Percentiles rank a stretch among this genome's conserved stretches.
phyloP scores from a whole-genome alignment of 2,113 vertebrate genomes.

The Perca flavescens region DNA sequence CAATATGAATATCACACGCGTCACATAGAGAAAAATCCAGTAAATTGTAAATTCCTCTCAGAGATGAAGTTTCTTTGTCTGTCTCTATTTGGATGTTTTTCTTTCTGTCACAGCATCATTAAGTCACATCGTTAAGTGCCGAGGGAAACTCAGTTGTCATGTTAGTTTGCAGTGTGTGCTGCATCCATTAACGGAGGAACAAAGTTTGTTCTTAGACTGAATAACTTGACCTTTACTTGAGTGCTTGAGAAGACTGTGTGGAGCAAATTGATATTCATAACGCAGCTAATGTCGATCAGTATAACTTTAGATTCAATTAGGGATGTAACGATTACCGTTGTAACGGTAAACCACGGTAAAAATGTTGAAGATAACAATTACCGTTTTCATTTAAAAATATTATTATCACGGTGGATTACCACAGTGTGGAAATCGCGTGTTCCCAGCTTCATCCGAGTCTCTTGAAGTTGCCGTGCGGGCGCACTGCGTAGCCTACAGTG shows the following conservation, averaged over 20 bases:
- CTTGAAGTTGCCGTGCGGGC: no score
- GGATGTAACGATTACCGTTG: no score
- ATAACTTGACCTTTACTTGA: constrained; percentile 55
- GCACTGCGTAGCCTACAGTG: no score
- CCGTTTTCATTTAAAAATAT: no score
- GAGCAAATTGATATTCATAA: constrained; percentile 63
- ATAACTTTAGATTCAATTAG: constrained; percentile 45
- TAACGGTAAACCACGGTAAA: no score
- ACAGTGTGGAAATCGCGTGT: no score
- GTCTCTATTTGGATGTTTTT: constrained; percentile 32
- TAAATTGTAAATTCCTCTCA: constrained; percentile 13
- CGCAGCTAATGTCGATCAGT: constrained; percentile 32
- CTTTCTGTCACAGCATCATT: constrained; percentile 33
- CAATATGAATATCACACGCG: constrained; percentile 30
- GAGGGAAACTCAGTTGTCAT: constrained; percentile 13
- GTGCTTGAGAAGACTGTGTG: constrained; percentile 26
- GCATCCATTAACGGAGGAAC: constrained; percentile 10
- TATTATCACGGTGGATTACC: no score
- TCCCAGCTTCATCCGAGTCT: no score
- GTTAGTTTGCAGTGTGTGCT: constrained; percentile 29
- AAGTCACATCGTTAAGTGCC: constrained; percentile 27
- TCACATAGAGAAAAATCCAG: constrained; percentile 15
- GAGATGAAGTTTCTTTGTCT: constrained; percentile 24
- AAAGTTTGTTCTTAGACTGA: constrained; percentile 43
- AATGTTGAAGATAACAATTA: no score